Evolutionary conservation across 2,113 vertebrate genomes (phyloP), one percentile per base, ranked within the genome.

Genomic region (Oenanthe oenanthe): DNA sequence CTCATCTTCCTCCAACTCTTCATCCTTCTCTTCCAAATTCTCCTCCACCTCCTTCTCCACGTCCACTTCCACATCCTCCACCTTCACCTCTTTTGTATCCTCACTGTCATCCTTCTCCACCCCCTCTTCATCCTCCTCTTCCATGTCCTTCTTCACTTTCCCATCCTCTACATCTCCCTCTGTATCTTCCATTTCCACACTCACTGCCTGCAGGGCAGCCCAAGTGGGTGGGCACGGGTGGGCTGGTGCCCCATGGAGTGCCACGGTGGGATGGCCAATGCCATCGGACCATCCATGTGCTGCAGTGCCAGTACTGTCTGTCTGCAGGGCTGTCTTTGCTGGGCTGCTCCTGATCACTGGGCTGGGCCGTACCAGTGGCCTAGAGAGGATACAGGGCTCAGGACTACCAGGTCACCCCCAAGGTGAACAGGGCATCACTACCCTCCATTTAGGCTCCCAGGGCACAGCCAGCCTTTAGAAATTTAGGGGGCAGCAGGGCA

Each of bases 261-360:
- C 38, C 1, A 1, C 7, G 1, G 13, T 51, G 56, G 80, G 47
- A 77, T 9, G 24, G 47, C 26, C 0, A 2, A 47, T 67, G 65
- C 36, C 51, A 8, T 62, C 0, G 0, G 80, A 17, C 68, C 54
- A 62, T 62, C 34, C 43, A 1, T 7, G 57, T 0, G 0, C 21
- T 62, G 7, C 7, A 1, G 22, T 43, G 76, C 17, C 0, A 0
- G 17, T 26, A 17, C 34, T 5, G 1, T 50, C 61, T 58, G 12
- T 51, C 72, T 54, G 88, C 6, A 2, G 43, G 25, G 22, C n/a
- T 5, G 7, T 38, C 71, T 72, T 85, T 57, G 56, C 62, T 1
- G 24, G 61, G 53, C 78, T 79, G 74, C 36, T 89, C 50, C 58
- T 2, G 2, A 53, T 18, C 48, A 10, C 38, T 0, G 2, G 15